A percentile compares a stretch with the other conserved stretches of the same genome.
These are phyloP conservation scores for Cordilura impudica DNA, from an alignment of 2,888 invertebrate genomes.

Conservation along the genomic window DNA sequence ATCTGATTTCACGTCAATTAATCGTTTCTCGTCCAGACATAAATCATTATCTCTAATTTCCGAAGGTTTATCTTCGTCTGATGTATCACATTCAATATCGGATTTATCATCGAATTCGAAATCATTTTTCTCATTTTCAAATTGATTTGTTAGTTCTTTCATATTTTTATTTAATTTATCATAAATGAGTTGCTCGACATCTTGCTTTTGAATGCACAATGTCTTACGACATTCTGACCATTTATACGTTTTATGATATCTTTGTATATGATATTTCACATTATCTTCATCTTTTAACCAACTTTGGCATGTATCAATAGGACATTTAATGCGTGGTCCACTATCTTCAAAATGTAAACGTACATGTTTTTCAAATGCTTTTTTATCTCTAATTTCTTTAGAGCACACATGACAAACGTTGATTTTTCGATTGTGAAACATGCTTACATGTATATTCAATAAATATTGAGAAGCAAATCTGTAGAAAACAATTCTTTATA, in stretches of 20 bases:
- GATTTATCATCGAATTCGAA: neutral
- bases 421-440: conserved; percentile 70
- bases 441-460: conserved; percentile 71
- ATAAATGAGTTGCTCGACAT: conserved; percentile 44
- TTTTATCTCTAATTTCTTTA: conserved; percentile 74
- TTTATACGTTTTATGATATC: conserved; percentile 67
- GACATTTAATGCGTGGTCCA: conserved; percentile 75
- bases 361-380: conserved; percentile 74
- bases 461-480: conserved; percentile 74
- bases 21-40: neutral
- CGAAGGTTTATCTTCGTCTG: conserved; percentile 16
- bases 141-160: conserved; percentile 28
- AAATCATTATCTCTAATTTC: conserved; percentile 24
- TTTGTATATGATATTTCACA: conserved; percentile 73
- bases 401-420: conserved; percentile 77
- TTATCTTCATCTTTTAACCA: conserved; percentile 76
- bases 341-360: conserved; percentile 73
- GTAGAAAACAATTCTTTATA: neutral
- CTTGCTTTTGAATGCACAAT: conserved; percentile 72
- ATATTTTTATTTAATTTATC: conserved; percentile 18
- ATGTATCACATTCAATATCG: neutral
- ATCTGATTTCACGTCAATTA: conserved; percentile 58
- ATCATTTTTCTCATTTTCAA: conserved; percentile 15
- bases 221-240: conserved; percentile 75
- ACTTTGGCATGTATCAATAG: conserved; percentile 73